Conservation (phyloP, 2,797 vertebrate species). For the Dicrostonyx torquatus region DNA sequence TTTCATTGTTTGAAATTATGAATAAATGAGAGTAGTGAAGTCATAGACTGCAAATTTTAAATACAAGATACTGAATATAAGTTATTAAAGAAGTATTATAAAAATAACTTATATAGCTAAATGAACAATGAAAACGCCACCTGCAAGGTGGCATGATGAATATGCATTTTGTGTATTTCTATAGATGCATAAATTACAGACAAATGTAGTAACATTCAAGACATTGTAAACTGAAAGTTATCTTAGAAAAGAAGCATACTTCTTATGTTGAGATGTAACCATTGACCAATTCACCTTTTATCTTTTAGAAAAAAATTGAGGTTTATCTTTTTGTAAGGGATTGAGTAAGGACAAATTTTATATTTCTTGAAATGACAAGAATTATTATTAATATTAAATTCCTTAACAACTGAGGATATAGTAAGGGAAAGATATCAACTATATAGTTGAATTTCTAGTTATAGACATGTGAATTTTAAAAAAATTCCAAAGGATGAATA, state of each 20-base stretch:
- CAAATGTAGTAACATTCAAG: not conserved
- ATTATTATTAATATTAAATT: not conserved
- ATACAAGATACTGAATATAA: not conserved
- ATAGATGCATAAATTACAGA: not conserved
- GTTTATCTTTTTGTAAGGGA: not conserved
- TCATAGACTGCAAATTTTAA: not conserved
- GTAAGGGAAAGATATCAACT: not conserved
- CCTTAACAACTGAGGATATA: not conserved
- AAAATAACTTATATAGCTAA: slow-evolving; percentile 34
- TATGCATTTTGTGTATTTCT: not conserved
- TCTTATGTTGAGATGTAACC: not conserved
- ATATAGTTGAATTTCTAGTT: not conserved
- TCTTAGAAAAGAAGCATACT: not conserved
- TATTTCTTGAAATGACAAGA: not conserved
- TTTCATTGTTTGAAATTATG: slow-evolving; percentile 9
- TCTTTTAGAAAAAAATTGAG: not conserved
- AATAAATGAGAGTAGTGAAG: not conserved
- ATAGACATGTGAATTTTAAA: not conserved
- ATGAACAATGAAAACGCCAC: not conserved
- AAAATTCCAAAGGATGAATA: not conserved
- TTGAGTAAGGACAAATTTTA: not conserved
- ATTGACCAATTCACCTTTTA: not conserved
- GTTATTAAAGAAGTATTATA: not conserved
- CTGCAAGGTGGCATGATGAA: not conserved
- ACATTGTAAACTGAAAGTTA: not conserved